A percentile compares a stretch with the other conserved stretches of the same genome.
phyloP scores from a whole-genome alignment of 2,113 vertebrate species.

The Phainopepla nitens region DNA sequence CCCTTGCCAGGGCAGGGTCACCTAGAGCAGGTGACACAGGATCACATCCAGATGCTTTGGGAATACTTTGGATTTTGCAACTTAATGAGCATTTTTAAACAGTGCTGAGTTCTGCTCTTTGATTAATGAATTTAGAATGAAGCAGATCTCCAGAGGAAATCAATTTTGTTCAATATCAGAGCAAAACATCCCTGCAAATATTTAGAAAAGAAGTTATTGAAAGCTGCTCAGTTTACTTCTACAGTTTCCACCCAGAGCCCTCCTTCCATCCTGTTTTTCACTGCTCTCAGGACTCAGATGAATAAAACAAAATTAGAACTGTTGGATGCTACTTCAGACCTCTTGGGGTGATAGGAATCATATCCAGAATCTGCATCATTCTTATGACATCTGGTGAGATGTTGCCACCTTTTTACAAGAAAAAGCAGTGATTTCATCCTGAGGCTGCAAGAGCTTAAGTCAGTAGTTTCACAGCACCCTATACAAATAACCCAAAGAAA shows the following conservation, averaged over 20 bases:
- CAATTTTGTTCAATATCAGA: neutral
- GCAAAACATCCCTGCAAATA: neutral
- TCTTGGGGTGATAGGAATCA: neutral
- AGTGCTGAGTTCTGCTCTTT: neutral
- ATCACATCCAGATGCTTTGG: neutral
- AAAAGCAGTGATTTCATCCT: neutral
- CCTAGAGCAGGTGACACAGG: too few species aligned
- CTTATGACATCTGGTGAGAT: neutral
- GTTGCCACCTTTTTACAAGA: neutral
- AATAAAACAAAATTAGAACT: neutral
- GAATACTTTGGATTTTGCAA: neutral
- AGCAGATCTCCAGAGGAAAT: neutral
- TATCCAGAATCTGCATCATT: neutral
- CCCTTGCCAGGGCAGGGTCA: neutral
- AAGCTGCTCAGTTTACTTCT: neutral
- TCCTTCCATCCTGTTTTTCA: neutral
- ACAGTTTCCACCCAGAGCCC: neutral
- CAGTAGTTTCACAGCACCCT: neutral
- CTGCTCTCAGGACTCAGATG: neutral
- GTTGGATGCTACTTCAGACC: neutral
- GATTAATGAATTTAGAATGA: neutral
- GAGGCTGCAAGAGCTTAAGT: neutral
- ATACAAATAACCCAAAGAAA: neutral
- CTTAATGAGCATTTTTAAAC: neutral
- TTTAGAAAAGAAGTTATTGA: neutral